phyloP scores from a whole-genome alignment of 2,797 vertebrate genomes.

The Anguilla anguilla region DNA sequence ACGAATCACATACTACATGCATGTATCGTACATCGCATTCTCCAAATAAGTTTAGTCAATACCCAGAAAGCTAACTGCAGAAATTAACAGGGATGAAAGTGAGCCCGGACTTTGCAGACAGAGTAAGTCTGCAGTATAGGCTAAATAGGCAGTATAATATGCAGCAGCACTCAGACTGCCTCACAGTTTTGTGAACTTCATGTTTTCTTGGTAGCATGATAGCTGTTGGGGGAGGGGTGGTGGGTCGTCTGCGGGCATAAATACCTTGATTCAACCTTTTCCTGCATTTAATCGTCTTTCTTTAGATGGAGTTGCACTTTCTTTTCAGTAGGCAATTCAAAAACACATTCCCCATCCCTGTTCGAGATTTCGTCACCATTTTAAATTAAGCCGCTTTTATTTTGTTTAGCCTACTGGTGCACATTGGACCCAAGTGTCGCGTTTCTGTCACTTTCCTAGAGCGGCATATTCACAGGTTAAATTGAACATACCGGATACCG shows the following conservation, averaged over 20 bases:
- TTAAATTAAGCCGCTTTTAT: background rate
- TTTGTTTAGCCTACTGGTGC: slow-evolving; percentile 17
- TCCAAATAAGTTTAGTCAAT: slow-evolving; percentile 70
- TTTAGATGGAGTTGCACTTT: background rate
- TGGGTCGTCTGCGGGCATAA: background rate
- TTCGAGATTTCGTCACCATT: slow-evolving; percentile 3
- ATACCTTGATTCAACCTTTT: background rate
- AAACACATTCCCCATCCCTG: background rate
- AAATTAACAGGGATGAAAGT: background rate
- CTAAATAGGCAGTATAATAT: background rate
- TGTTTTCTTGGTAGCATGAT: too few species aligned
- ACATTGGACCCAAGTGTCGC: background rate
- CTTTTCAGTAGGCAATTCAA: background rate
- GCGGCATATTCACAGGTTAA: slow-evolving; percentile 68
- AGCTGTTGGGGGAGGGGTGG: too few species aligned
- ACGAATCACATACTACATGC: slow-evolving; percentile 72
- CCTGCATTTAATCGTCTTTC: background rate
- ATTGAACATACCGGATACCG: slow-evolving; percentile 66
- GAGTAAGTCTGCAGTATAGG: background rate
- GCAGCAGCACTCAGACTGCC: background rate
- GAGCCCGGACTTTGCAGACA: background rate
- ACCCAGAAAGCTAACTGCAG: slow-evolving; percentile 27
- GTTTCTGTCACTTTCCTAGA: slow-evolving; percentile 49
- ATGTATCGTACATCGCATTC: slow-evolving; percentile 55
- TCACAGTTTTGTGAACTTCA: background rate